phyloP scores from a whole-genome alignment of 2,888 invertebrate genomes.

The Malthinus flaveolus region DNA sequence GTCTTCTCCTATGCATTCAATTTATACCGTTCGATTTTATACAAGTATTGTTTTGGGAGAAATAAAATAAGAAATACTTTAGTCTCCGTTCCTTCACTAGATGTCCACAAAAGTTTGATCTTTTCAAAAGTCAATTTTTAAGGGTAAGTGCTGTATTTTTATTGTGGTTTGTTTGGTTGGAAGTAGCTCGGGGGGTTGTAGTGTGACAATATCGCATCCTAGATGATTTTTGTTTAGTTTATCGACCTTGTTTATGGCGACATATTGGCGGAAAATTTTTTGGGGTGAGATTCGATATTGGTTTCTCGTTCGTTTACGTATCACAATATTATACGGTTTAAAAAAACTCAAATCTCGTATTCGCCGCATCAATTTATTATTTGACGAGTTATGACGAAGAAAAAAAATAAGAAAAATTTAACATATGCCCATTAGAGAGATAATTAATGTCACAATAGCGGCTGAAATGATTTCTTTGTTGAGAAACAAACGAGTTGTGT shows the following conservation, averaged over 20 bases:
- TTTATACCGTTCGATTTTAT: slow-evolving; percentile 46
- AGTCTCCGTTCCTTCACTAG: slow-evolving; percentile 31
- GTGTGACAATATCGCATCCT: slow-evolving; percentile 38
- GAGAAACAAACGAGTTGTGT: slow-evolving; percentile 43
- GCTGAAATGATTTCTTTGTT: slow-evolving; percentile 51
- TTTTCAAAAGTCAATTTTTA: slow-evolving; percentile 17
- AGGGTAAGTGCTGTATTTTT: slow-evolving; percentile 29
- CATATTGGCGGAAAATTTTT: slow-evolving; percentile 42
- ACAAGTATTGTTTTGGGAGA: slow-evolving; percentile 51
- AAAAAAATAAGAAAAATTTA: slow-evolving; percentile 45
- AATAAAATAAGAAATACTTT: slow-evolving; percentile 49
- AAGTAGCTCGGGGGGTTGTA: slow-evolving; percentile 31
- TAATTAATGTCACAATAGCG: slow-evolving; percentile 52
- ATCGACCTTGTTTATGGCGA: slow-evolving; percentile 47
- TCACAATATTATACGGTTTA: slow-evolving; percentile 39
- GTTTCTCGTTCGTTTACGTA: slow-evolving; percentile 37
- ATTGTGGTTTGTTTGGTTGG: slow-evolving; percentile 26
- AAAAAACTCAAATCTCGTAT: neutral
- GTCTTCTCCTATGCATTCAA: slow-evolving; percentile 53
- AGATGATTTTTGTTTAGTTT: slow-evolving; percentile 47
- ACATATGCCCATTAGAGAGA: slow-evolving; percentile 51
- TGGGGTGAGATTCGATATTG: slow-evolving; percentile 42
- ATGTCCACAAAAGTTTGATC: slow-evolving; percentile 24
- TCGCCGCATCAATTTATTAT: too few relatives aligned
- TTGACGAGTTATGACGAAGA: slow-evolving; percentile 37